Percentiles rank a stretch among this genome's conserved stretches.
Conservation (phyloP, 2,888 invertebrate species). For the Apocheima hispidaria region DNA sequence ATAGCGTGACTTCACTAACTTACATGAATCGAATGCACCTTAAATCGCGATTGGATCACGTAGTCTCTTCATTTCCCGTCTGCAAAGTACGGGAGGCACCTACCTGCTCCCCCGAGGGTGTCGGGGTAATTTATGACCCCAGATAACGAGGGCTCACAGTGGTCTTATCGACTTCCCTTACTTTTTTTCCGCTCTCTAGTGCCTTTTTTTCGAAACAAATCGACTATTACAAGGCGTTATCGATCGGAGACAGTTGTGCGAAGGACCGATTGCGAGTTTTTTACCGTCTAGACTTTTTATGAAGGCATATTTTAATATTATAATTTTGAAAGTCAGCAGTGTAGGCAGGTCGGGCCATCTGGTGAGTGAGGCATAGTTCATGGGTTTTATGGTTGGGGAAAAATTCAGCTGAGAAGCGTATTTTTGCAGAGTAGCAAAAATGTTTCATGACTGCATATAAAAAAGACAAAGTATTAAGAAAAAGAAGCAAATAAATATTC, state of each 20-base stretch:
- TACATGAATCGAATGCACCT: constrained; percentile 77
- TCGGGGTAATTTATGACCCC: constrained; percentile 82
- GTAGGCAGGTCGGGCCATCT: constrained; percentile 40
- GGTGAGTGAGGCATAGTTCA: constrained; percentile 34
- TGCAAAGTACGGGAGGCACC: constrained; percentile 63
- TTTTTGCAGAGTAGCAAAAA: constrained; percentile 20
- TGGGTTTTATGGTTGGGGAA: constrained; percentile 37
- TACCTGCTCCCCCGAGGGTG: constrained; percentile 81
- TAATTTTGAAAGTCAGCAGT: constrained; percentile 48
- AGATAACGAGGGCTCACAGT: constrained; percentile 84
- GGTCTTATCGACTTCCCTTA: constrained; percentile 81
- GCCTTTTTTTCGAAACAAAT: constrained; percentile 80
- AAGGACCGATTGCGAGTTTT: constrained; percentile 52
- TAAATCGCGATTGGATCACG: constrained; percentile 85
- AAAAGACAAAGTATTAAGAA: constrained; percentile 9
- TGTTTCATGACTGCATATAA: constrained; percentile 25
- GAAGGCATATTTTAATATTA: constrained; percentile 46
- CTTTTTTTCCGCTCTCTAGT: constrained; percentile 75
- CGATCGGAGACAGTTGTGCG: constrained; percentile 68
- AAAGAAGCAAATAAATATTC: constrained; percentile 1
- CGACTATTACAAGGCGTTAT: constrained; percentile 75
- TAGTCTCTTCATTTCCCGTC: constrained; percentile 81
- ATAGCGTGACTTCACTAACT: constrained; percentile 62
- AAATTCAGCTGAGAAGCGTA: constrained; percentile 11
- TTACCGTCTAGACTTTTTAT: constrained; percentile 61